These are phyloP conservation scores for Sisyra terminalis DNA, from an alignment of 2,888 invertebrate genomes.

Conservation along the genomic window DNA sequence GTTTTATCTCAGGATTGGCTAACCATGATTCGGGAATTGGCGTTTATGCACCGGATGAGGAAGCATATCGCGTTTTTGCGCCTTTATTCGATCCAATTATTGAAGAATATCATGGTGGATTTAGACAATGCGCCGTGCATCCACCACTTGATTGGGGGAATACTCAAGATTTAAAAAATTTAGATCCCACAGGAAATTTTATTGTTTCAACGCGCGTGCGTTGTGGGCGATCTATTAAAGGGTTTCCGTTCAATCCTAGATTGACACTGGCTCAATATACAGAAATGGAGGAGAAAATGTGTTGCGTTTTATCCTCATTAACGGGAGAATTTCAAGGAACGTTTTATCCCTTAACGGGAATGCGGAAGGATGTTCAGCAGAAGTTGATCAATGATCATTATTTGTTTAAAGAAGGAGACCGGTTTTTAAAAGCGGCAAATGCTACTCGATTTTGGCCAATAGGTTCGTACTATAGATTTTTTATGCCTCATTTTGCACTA, in stretches of 20 bases:
- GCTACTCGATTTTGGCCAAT: constrained; percentile 92
- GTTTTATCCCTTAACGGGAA: constrained; percentile 82
- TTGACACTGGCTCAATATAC: constrained; percentile 42
- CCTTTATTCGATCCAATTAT: constrained; percentile 51
- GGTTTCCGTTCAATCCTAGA: constrained; percentile 50
- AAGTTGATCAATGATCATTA: constrained; percentile 93
- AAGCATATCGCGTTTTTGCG: constrained; percentile 45
- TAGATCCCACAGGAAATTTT: constrained; percentile 40
- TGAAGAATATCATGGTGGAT: constrained; percentile 47
- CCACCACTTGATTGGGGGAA: constrained; percentile 43
- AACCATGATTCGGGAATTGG: constrained; percentile 50
- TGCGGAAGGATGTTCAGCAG: constrained; percentile 85
- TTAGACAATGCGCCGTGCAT: constrained; percentile 36
- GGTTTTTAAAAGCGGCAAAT: constrained; percentile 76
- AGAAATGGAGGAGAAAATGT: constrained; percentile 39
- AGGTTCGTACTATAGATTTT: constrained; percentile 24
- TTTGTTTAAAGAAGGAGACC: constrained; percentile 91
- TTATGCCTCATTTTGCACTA: too few species aligned
- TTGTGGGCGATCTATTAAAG: constrained; percentile 40
- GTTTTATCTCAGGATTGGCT: constrained; percentile 32
- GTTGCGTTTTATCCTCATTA: constrained; percentile 17
- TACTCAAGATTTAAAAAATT: constrained; percentile 30
- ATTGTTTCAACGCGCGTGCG: constrained; percentile 50
- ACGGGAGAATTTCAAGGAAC: constrained; percentile 73
- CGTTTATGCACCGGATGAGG: constrained; percentile 49